A percentile compares a stretch with the other conserved stretches of the same genome.
Conservation (phyloP, 2,797 vertebrate species). For the Ctenopoma kingsleyae region DNA sequence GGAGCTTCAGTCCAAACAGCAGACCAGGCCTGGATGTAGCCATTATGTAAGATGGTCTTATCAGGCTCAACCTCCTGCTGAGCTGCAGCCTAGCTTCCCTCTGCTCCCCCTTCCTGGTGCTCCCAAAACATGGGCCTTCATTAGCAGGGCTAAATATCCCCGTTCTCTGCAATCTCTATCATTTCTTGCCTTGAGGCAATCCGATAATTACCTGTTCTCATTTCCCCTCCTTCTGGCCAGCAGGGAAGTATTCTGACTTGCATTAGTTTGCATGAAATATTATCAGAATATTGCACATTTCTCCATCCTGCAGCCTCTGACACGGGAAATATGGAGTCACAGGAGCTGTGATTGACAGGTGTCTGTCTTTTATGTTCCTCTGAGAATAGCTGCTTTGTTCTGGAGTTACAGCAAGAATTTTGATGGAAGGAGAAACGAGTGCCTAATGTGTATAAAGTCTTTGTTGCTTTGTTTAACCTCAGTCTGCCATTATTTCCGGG, state of each 20-base stretch:
- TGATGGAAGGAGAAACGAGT: conserved; percentile 71
- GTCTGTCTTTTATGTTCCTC: conserved; percentile 81
- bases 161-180: conserved; percentile 88
- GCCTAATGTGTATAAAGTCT: conserved; percentile 72
- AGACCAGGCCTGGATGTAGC: conserved; percentile 65
- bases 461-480: conserved; percentile 80
- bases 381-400: conserved; percentile 79
- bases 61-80: conserved; percentile 83
- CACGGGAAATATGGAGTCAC: conserved; percentile 74
- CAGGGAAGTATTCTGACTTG: conserved; percentile 85
- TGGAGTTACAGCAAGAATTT: conserved; percentile 74
- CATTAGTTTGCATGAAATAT: conserved; percentile 90
- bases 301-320: conserved; percentile 81
- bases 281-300: conserved; percentile 89
- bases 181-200: conserved; percentile 86
- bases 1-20: conserved; percentile 64
- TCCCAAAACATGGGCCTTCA: conserved; percentile 86
- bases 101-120: conserved; percentile 68
- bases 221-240: conserved; percentile 86
- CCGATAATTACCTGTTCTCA: conserved; percentile 88
- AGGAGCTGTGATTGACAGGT: conserved; percentile 83
- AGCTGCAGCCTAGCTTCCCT: conserved; percentile 68
- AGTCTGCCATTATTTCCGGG: conserved; percentile 72
- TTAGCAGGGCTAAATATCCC: conserved; percentile 88
- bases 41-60: conserved; percentile 85